Percentiles rank a stretch among this genome's conserved stretches.
Conservation (phyloP, 2,797 vertebrate genomes). For the Gephyroberyx darwinii region DNA sequence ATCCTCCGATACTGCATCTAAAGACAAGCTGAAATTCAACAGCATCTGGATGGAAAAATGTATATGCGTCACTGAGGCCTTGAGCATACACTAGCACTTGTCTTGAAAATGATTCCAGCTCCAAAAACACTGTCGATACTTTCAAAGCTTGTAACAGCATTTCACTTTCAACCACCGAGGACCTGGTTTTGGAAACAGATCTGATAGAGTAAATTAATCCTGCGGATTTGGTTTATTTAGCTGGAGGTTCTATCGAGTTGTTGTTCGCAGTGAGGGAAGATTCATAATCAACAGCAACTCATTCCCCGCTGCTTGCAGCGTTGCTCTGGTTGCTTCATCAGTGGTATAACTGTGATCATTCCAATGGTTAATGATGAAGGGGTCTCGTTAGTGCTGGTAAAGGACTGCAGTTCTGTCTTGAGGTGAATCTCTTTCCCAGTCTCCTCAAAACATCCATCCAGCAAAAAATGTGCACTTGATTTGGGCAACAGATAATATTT, state of each 20-base stretch:
- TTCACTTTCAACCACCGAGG: background rate
- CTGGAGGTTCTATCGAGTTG: no score
- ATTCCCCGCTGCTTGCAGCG: no score
- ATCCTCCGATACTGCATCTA: background rate
- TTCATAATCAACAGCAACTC: background rate
- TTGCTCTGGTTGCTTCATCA: background rate
- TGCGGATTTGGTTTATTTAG: background rate
- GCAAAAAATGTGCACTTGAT: no score
- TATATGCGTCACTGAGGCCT: background rate
- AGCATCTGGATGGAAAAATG: no score
- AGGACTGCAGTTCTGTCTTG: background rate
- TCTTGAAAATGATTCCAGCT: background rate
- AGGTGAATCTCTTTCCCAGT: background rate
- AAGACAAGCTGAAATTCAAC: background rate
- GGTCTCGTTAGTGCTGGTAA: background rate
- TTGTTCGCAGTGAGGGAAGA: background rate
- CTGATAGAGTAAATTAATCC: background rate
- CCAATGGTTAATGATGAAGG: background rate
- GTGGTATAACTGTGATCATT: background rate
- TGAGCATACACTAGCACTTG: background rate
- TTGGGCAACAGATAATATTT: no score
- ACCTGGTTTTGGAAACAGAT: background rate
- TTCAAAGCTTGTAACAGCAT: background rate
- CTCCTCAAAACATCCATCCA: background rate
- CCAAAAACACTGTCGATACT: background rate